Conservation (phyloP, 2,797 vertebrate genomes). For the Paedocypris micromegethes region DNA sequence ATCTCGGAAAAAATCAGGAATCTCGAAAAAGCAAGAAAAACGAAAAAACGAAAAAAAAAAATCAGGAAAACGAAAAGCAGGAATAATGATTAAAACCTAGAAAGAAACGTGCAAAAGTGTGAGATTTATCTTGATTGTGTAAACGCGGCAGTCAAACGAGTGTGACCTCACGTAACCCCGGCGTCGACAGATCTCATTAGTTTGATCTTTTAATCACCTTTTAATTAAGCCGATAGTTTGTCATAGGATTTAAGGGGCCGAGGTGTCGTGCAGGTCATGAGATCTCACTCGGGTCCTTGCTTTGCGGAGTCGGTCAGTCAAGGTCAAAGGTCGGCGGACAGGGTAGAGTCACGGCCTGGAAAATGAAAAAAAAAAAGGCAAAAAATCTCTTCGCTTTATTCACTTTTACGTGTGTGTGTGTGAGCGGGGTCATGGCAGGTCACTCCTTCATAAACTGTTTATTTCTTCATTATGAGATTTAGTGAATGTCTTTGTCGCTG, state of each 20-base stretch:
- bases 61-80: constrained; percentile 13
- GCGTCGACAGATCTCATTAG: constrained; percentile 7
- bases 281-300: not conserved
- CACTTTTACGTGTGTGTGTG: not conserved
- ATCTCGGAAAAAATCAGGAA: not conserved
- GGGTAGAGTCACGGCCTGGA: constrained; percentile 1
- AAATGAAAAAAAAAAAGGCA: not conserved
- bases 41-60: constrained; percentile 9
- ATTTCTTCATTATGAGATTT: too few relatives aligned
- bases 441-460: too few relatives aligned
- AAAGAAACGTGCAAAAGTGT: constrained; percentile 31
- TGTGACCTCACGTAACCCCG: constrained; percentile 10
- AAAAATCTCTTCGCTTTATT: not conserved
- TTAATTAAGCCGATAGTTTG: constrained; percentile 3
- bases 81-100: constrained; percentile 17
- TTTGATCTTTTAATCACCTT: constrained; percentile 10
- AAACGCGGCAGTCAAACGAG: constrained; percentile 9
- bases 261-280: not conserved
- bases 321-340: constrained; percentile 27
- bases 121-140: constrained; percentile 25
- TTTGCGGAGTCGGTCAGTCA: constrained; percentile 15
- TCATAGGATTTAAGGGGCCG: constrained; percentile 2
- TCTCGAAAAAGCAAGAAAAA: constrained; percentile 1
- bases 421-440: too few relatives aligned
- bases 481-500: too few relatives aligned